Base-by-base conservation (phyloP, 2,113 vertebrate genomes). In the Agelaius phoeniceus region DNA sequence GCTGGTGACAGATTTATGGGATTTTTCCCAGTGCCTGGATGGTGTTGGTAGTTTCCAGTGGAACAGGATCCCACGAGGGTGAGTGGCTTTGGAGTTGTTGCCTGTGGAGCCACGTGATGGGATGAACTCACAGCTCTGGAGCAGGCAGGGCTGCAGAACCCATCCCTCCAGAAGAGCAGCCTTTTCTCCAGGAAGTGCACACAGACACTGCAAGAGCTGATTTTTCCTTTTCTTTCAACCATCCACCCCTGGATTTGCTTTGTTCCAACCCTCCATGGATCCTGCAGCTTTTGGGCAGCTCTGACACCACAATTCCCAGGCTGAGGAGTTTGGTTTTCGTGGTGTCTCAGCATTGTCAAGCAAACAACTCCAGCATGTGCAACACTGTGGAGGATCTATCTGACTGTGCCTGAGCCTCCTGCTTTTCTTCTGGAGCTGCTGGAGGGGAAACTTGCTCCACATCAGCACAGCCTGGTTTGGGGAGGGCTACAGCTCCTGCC, bases 331-430 rank as follows among this genome's bases (percentile, higher is more conserved):
- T 20, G 23, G 9, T 65, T 48, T n/a, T 16, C 13, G 2, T 3
- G 46, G 12, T 31, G 7, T 41, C 4, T 48, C 48, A 43, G 39
- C 2, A 0, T 13, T 44, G 19, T 13, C 54, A 55, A 17, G 44
- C 0, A 1, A 54, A 46, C n/a, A 33, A 4, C 22, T 49, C 65
- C 74, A 77, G 48, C 48, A 10, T 0, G 1, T 30, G 67, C 33
- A 57, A 77, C 51, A 10, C 30, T 52, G 24, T 22, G 41, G n/a
- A 20, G 35, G 35, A 7, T 79, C n/a, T 26, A 6, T 26, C 67
- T 89, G 63, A 31, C 13, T 33, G 3, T 41, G 17, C 43, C 48
- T 8, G 5, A 80, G n/a, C 69, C 87, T 52, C 2, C 39, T 68
- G 68, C 55, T 66, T 80, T 66, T 59, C 51, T 61, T 35, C 5